Conservation (phyloP, 2,888 invertebrate species). For the Sinopyrophorus schimmeli region DNA sequence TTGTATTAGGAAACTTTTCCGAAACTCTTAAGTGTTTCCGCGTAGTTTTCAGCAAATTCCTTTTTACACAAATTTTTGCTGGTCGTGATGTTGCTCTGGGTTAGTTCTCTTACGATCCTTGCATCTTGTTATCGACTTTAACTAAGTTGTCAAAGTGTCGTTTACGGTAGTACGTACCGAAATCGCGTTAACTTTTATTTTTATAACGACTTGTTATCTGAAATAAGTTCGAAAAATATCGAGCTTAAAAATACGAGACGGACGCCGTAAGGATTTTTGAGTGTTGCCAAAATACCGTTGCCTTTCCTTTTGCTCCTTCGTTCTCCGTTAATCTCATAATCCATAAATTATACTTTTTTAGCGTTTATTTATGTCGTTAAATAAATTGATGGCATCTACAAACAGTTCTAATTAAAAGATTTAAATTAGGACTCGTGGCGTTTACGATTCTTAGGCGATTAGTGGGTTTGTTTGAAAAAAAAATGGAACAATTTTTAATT, state of each 20-base stretch:
- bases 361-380: neutral
- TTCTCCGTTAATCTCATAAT: slow-evolving; percentile 1
- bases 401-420: no score
- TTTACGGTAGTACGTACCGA: slow-evolving; percentile 1
- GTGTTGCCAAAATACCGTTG: no score
- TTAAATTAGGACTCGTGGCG: no score
- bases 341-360: neutral
- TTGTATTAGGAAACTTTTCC: slow-evolving; percentile 8
- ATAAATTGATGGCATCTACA: no score
- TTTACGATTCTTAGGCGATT: no score
- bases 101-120: neutral
- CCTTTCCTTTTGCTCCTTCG: no score
- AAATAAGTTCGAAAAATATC: no score
- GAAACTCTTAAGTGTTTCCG: slow-evolving; percentile 1
- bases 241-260: no score
- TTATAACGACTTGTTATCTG: no score
- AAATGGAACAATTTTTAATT: neutral
- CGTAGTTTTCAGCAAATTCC: neutral
- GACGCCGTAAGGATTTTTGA: no score
- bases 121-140: slow-evolving; percentile 5
- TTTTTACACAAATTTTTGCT: neutral
- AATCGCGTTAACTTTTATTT: no score
- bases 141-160: slow-evolving; percentile 4
- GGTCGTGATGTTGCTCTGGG: neutral
- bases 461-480: neutral